These are phyloP conservation scores for Timema cristinae DNA, from an alignment of 2,888 invertebrate genomes.

Conservation along the genomic window DNA sequence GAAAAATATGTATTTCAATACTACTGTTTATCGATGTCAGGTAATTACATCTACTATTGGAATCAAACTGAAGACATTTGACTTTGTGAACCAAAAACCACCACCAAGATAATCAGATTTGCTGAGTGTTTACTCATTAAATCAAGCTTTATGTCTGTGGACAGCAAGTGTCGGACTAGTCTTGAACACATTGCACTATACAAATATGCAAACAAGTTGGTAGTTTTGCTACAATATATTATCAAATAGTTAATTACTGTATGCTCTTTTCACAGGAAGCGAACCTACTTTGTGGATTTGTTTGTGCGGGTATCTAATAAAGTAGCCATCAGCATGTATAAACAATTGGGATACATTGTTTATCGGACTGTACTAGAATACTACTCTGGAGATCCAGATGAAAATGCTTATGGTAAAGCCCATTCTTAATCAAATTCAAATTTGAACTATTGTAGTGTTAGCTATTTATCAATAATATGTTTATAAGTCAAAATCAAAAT, in stretches of 20 bases:
- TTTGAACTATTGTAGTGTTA: conserved; percentile 9
- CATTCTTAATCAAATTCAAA: not conserved
- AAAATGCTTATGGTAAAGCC: conserved; percentile 91
- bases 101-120: no score
- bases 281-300: conserved; percentile 94
- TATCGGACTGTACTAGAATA: conserved; percentile 96
- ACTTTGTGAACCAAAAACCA: no score
- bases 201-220: not conserved
- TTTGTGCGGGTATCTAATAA: conserved; percentile 97
- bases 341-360: conserved; percentile 91
- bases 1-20: no score
- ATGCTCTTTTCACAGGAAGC: conserved; percentile 66
- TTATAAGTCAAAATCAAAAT: conserved; percentile 14
- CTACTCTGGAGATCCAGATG: conserved; percentile 96
- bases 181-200: no score
- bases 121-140: no score
- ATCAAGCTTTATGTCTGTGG: no score
- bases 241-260: no score
- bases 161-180: no score
- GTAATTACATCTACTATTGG: no score
- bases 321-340: conserved; percentile 97
- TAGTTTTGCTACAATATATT: not conserved
- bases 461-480: not conserved
- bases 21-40: no score
- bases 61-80: no score